Evolutionary conservation across 2,113 vertebrate species (phyloP).

Genomic region (Progne subis): DNA sequence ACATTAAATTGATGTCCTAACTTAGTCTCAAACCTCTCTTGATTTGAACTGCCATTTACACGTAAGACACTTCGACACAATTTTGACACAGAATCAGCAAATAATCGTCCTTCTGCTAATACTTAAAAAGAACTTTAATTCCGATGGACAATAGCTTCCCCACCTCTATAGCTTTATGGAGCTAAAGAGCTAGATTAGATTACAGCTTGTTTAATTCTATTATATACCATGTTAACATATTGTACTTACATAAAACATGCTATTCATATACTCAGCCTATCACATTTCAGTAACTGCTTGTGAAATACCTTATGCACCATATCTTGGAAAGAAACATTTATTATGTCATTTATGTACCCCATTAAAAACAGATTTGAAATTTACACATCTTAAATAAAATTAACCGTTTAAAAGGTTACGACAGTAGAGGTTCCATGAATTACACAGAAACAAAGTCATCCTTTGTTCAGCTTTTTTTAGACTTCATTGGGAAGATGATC

Average conservation of each 20-base stretch:
- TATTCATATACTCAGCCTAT: slow-evolving; percentile 48
- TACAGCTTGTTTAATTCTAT: slow-evolving; percentile 40
- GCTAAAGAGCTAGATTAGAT: slow-evolving; percentile 24
- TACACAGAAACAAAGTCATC: background rate
- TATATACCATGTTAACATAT: slow-evolving; percentile 28
- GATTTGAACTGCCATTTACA: background rate
- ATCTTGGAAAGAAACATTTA: slow-evolving; percentile 48
- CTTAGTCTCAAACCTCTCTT: slow-evolving; percentile 17
- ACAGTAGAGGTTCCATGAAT: background rate
- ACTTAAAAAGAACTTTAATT: slow-evolving; percentile 37
- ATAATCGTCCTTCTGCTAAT: background rate
- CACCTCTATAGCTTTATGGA: background rate
- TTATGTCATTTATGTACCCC: slow-evolving; percentile 18
- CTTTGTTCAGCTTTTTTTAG: slow-evolving; percentile 18
- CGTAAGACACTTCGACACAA: background rate
- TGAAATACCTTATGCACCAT: slow-evolving; percentile 1
- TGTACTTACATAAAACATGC: slow-evolving; percentile 54
- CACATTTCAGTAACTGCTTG: slow-evolving; percentile 14
- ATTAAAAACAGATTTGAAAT: slow-evolving; percentile 56
- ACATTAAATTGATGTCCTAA: background rate
- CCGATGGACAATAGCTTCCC: slow-evolving; percentile 25
- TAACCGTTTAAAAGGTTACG: slow-evolving; percentile 19
- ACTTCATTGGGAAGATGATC: slow-evolving; percentile 1
- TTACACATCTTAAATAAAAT: slow-evolving; percentile 48
- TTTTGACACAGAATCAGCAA: slow-evolving; percentile 22